Base-by-base conservation (phyloP, 2,888 invertebrate species). In the Apodemia mormo region DNA sequence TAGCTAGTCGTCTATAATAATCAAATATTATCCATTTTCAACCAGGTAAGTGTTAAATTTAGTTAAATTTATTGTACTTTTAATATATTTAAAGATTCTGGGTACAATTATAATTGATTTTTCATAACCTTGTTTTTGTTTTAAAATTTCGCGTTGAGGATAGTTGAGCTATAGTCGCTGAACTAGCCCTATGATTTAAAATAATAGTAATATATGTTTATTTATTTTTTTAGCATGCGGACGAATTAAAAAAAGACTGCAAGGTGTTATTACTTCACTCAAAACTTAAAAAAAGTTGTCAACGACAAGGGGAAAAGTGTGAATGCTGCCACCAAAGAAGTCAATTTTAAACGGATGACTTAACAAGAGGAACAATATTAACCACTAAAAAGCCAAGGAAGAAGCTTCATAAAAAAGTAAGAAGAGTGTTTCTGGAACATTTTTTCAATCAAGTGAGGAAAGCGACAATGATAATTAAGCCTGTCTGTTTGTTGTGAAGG, bases 401-500 rank as follows among this genome's bases (percentile, higher is more conserved):
- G 72, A 73, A 68, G 69, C 74, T 68, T 65, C 72, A 72, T 71
- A 72, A 75, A 72, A 72, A 75, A 71, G 67, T 22, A 70, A 65
- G 68, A 73, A 76, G 68, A 30, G 70, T 71, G 69, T 74, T 52
- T 70, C 65, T 72, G 71, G 73, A 75, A 75, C 22, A 22, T 22
- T 22, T 22, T 22, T 22, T 22, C 74, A 77, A 71, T 75, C 74
- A 74, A 78, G 76, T 76, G 74, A 74, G 65, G 74, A 77, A 76
- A 76, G 73, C 66, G 65, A 76, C 67, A 71, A 75, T 68, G 74
- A 74, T 76, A 72, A 77, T 68, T 76, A 76, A 71, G 71, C 70
- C 73, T 77, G 77, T 72, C 73, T 78, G 75, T 71, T 77, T 78
- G 77, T 71, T 75, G 76, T 69, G 75, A 77, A 74, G 73, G 43